Conservation (phyloP, 2,113 vertebrate genomes). For the Boleophthalmus pectinirostris region DNA sequence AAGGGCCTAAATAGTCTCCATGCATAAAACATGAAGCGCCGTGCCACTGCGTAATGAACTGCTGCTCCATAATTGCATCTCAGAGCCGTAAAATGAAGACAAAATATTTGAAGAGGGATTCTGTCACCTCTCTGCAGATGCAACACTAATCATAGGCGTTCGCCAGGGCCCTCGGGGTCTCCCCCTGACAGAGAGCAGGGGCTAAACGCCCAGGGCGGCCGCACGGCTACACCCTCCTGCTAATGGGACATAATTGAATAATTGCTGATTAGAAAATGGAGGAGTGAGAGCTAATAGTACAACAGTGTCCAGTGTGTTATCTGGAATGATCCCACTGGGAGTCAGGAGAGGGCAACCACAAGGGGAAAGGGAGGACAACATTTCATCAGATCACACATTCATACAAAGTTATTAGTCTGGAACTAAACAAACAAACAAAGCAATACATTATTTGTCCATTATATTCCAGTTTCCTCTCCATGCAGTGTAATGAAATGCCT, state of each 20-base stretch:
- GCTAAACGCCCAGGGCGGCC: constrained; percentile 70
- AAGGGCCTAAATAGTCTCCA: constrained; percentile 77
- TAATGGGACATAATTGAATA: constrained; percentile 82
- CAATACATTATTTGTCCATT: neutral
- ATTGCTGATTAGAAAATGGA: constrained; percentile 78
- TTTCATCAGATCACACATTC: constrained; percentile 11
- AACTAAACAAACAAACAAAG: constrained; percentile 10
- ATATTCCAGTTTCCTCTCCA: neutral
- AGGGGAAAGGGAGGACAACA: constrained; percentile 17
- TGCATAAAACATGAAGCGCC: constrained; percentile 83
- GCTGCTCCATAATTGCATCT: constrained; percentile 82
- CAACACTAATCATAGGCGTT: constrained; percentile 80
- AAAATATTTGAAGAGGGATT: constrained; percentile 85
- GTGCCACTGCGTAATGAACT: constrained; percentile 76
- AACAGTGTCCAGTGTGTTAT: constrained; percentile 65
- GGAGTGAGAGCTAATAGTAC: constrained; percentile 56
- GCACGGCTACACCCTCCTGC: constrained; percentile 73
- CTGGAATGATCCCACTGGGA: constrained; percentile 62
- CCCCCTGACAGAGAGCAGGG: constrained; percentile 68
- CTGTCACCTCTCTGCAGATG: constrained; percentile 81
- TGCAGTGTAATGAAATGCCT: neutral
- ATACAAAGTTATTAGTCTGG: constrained; percentile 1
- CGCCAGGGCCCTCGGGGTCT: constrained; percentile 60
- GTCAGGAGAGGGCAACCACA: constrained; percentile 37
- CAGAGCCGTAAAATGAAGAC: constrained; percentile 82